phyloP scores from a whole-genome alignment of 2,113 vertebrate species.

The Panthera uncia region DNA sequence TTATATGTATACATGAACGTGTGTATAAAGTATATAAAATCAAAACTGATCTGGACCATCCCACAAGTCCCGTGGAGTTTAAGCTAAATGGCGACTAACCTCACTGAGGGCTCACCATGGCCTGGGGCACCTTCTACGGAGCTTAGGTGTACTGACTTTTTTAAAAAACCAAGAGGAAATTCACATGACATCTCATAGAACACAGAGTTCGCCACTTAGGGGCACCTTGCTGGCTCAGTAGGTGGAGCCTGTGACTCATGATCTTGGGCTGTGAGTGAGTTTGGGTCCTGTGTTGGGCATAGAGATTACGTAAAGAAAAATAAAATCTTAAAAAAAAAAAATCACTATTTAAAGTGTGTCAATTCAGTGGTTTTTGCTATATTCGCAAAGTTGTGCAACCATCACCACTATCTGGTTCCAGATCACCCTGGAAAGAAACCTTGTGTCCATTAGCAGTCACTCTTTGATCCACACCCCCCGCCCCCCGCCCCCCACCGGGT shows the following conservation, averaged over 20 bases:
- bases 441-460: neutral
- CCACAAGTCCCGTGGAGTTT: neutral
- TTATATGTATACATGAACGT: neutral
- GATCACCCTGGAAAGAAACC: neutral
- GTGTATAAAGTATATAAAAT: neutral
- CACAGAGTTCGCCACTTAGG: neutral
- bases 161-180: neutral
- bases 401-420: neutral
- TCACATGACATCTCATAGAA: neutral
- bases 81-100: neutral
- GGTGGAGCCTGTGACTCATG: neutral
- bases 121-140: neutral
- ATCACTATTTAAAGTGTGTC: neutral
- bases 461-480: neutral
- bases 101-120: neutral
- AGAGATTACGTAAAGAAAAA: neutral
- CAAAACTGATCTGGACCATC: neutral
- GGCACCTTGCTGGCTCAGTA: neutral
- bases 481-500: too few relatives aligned
- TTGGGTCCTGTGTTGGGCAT: neutral
- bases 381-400: neutral
- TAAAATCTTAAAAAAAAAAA: neutral
- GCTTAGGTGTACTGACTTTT: neutral
- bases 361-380: neutral
- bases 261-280: neutral